A percentile compares a stretch with the other conserved stretches of the same genome.
phyloP scores from a whole-genome alignment of 1,140 invertebrate species.

The Wiebesia pumilae region DNA sequence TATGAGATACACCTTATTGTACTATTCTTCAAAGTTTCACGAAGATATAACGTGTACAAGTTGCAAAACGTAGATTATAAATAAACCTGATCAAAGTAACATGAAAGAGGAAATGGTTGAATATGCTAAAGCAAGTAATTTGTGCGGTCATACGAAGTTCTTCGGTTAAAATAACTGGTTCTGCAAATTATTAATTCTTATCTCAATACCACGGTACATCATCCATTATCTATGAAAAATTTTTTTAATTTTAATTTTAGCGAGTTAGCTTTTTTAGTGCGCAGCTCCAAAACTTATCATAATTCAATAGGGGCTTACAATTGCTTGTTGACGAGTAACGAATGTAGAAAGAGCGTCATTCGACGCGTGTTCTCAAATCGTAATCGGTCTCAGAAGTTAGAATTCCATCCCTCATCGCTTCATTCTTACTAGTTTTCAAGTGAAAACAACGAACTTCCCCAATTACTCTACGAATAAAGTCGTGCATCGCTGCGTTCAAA shows the following conservation, averaged over 20 bases:
- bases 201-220: neutral
- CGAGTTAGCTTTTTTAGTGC: neutral
- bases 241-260: too few species aligned
- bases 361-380: neutral
- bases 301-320: neutral
- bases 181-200: neutral
- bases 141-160: neutral
- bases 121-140: neutral
- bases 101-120: neutral
- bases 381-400: neutral
- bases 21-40: neutral
- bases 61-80: neutral
- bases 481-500: neutral
- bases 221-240: too few species aligned
- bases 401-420: neutral
- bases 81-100: neutral
- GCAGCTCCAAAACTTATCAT: neutral
- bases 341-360: neutral
- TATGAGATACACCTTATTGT: neutral
- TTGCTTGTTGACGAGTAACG: neutral
- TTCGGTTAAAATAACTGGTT: neutral
- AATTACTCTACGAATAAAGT: neutral
- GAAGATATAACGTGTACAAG: neutral
- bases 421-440: neutral
- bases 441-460: neutral